Percentiles rank a stretch among this genome's conserved stretches.
These are phyloP conservation scores for Corythornis leucogaster DNA, from an alignment of 2,797 vertebrate genomes.

Conservation along the genomic window DNA sequence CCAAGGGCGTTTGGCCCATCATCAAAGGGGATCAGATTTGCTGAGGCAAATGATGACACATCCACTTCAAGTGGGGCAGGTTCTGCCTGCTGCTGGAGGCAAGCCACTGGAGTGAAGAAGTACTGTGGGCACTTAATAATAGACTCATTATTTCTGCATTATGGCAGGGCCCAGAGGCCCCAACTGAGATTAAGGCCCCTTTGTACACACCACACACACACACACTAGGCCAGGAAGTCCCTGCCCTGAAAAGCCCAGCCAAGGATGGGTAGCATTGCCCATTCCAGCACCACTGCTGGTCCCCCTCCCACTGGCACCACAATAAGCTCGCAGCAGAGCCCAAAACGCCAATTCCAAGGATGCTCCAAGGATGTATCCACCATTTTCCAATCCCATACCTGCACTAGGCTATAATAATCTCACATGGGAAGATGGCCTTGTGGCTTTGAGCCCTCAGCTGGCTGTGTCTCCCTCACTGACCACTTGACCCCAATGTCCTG, in stretches of 20 bases:
- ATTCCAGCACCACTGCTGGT: background rate
- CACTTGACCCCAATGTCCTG: background rate
- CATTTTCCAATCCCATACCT: background rate
- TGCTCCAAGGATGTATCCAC: background rate
- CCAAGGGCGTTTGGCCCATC: constrained; percentile 71
- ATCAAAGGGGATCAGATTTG: constrained; percentile 70
- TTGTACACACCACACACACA: background rate
- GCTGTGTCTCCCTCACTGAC: background rate
- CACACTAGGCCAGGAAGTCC: background rate
- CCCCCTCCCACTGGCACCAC: background rate
- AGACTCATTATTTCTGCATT: constrained; percentile 74
- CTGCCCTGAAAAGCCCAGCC: background rate
- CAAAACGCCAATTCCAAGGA: background rate
- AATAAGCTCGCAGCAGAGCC: background rate
- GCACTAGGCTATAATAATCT: background rate
- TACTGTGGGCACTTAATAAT: constrained; percentile 73
- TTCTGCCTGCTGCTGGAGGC: constrained; percentile 71
- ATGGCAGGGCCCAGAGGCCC: constrained; percentile 67
- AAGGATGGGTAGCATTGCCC: background rate
- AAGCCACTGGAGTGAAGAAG: constrained; percentile 58
- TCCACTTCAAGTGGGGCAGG: constrained; percentile 68
- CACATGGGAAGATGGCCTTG: accelerated
- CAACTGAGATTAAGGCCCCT: constrained; percentile 58
- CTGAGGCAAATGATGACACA: constrained; percentile 74
- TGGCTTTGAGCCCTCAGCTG: background rate